A percentile compares a stretch with the other conserved stretches of the same genome.
Conservation (phyloP, 2,797 vertebrate species). For the Carduelis carduelis region DNA sequence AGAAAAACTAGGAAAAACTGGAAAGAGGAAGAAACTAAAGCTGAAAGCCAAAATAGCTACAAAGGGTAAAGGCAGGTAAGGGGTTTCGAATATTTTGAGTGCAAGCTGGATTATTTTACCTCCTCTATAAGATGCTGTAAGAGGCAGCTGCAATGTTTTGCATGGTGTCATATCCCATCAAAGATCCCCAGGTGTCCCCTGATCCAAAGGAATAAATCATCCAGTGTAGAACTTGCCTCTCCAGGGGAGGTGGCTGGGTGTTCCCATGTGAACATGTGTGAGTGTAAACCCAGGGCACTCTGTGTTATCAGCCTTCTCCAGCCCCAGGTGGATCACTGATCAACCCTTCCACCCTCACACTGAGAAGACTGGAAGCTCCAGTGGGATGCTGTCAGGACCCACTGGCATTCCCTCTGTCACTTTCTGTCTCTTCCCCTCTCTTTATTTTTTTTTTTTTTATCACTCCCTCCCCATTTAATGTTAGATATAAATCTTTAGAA, state of each 20-base stretch:
- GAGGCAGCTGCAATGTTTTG: neutral
- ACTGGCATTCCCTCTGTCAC: neutral
- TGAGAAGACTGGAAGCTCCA: neutral
- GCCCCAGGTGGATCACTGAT: neutral
- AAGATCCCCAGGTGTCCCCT: neutral
- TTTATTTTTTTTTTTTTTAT: neutral
- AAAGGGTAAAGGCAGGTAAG: no score
- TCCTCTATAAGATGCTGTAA: neutral
- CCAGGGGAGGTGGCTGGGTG: neutral
- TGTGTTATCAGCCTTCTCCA: neutral
- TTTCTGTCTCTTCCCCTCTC: neutral
- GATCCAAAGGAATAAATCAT: neutral
- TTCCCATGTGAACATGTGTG: fast-evolving
- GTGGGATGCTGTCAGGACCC: neutral
- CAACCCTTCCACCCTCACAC: neutral
- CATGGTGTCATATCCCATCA: neutral
- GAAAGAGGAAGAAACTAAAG: neutral
- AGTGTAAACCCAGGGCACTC: neutral
- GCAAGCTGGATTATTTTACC: neutral
- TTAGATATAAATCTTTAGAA: neutral
- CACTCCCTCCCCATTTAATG: neutral
- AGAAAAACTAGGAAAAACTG: neutral
- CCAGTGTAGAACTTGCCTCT: neutral
- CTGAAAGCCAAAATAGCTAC: no score
- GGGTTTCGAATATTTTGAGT: neutral